Conservation (phyloP, 2,888 invertebrate species). For the Altica lythri region DNA sequence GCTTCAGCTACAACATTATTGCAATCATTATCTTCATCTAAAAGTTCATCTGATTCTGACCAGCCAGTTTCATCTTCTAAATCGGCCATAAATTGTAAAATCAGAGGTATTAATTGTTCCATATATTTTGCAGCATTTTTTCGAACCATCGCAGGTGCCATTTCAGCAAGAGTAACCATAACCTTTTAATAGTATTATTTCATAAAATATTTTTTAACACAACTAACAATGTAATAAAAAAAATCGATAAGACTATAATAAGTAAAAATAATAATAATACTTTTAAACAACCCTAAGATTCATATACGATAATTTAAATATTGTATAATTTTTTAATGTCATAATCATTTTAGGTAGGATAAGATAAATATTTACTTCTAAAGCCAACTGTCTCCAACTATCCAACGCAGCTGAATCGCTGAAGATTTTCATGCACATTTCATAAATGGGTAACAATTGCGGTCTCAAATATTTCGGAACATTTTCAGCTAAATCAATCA, state of each 20-base stretch:
- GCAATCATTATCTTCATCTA: conserved; percentile 93
- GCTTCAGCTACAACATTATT: conserved; percentile 96
- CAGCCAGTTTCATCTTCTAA: conserved; percentile 91
- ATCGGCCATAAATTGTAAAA: conserved; percentile 94
- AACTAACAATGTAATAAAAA: too few species aligned
- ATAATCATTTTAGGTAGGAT: too few species aligned
- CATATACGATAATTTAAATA: too few species aligned
- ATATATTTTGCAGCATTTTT: conserved; percentile 88
- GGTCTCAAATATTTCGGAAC: conserved; percentile 90
- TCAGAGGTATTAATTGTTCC: conserved; percentile 76
- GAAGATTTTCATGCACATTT: conserved; percentile 85
- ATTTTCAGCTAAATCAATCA: conserved; percentile 92
- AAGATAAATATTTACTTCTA: conserved; percentile 73
- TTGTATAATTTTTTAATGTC: too few species aligned
- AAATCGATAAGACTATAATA: too few species aligned
- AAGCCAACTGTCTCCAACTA: conserved; percentile 85
- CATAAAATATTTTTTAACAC: too few species aligned
- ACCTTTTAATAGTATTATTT: too few species aligned
- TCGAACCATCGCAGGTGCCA: conserved; percentile 94
- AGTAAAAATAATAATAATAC: too few species aligned
- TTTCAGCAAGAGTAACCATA: conserved; percentile 82
- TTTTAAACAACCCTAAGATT: too few species aligned
- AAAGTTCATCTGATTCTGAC: conserved; percentile 82
- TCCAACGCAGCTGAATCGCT: conserved; percentile 73
- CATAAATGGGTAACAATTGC: conserved; percentile 84